Evolutionary conservation across 2,888 invertebrate genomes (phyloP), one percentile per base, ranked within the genome.

Genomic region (Liopterus haemorrhoidalis): DNA sequence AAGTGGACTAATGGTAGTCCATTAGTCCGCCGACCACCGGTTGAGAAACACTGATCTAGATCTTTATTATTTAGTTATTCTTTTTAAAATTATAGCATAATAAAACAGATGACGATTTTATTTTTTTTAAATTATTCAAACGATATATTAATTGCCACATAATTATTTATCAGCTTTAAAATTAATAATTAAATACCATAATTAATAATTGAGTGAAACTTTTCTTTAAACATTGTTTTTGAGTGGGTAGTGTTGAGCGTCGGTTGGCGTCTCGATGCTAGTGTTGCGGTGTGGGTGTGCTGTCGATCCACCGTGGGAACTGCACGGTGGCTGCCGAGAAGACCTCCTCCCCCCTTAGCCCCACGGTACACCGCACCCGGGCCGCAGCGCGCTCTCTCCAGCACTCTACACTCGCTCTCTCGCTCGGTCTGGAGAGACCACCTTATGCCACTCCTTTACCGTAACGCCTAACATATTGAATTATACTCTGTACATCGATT

Each of bases 251-350:
- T n/a, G 68, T 68, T 69, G 67, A 70, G 68, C 70, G 69, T 66
- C 70, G n/a, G n/a, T n/a, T n/a, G n/a, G n/a, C n/a, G n/a, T n/a
- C n/a, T n/a, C n/a, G n/a, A n/a, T n/a, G n/a, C n/a, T n/a, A n/a
- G n/a, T n/a, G n/a, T n/a, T n/a, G n/a, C n/a, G n/a, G n/a, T n/a
- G n/a, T n/a, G n/a, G n/a, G n/a, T n/a, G n/a, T n/a, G n/a, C n/a
- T n/a, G n/a, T n/a, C n/a, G n/a, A n/a, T n/a, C 11, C 32, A 19
- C 71, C 73, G 75, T 75, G 75, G 75, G 75, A 76, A 76, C 71
- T 75, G 74, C 72, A 76, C 75, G 70, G 75, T 73, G 75, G 75
- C 73, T 69, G 14, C 66, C 65, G 66, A 63, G 64, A 49, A 54
- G 50, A 65, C 67, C 65, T 63, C 61, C 59, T 56, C 58, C 61